These are phyloP conservation scores for Melinaea marsaeus DNA, from an alignment of 2,888 invertebrate species.

Conservation along the genomic window DNA sequence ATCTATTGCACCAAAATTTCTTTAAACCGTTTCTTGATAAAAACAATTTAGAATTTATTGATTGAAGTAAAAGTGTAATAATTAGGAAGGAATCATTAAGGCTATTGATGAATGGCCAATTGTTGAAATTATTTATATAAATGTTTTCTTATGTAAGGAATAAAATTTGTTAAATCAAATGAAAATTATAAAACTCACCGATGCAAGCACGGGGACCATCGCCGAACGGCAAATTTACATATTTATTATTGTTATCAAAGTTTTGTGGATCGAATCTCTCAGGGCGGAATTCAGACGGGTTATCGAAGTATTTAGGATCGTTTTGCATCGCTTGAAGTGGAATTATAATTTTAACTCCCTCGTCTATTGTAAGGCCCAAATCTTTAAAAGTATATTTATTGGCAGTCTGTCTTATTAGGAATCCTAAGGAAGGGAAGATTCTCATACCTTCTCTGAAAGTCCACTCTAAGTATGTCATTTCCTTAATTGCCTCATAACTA, in stretches of 20 bases:
- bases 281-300: constrained; percentile 49
- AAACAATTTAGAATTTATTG: too few relatives aligned
- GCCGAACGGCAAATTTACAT: constrained; percentile 58
- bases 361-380: constrained; percentile 45
- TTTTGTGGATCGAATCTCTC: constrained; percentile 50
- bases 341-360: constrained; percentile 45
- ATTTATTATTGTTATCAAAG: constrained; percentile 40
- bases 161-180: too few relatives aligned
- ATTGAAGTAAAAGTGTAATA: too few relatives aligned
- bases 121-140: too few relatives aligned
- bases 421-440: constrained; percentile 58
- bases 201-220: constrained; percentile 59
- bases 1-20: too few relatives aligned
- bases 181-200: constrained; percentile 39
- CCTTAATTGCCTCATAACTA: constrained; percentile 54
- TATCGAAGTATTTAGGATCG: constrained; percentile 51
- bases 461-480: constrained; percentile 59
- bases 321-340: constrained; percentile 49
- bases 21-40: too few relatives aligned
- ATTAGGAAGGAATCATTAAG: too few relatives aligned
- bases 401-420: constrained; percentile 45
- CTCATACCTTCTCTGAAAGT: constrained; percentile 55
- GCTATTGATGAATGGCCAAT: too few relatives aligned
- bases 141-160: too few relatives aligned
- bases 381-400: constrained; percentile 49